Percentiles rank a stretch among this genome's conserved stretches.
Conservation (phyloP, 1,140 invertebrate genomes). For the Lepidotrigona ventralis region DNA sequence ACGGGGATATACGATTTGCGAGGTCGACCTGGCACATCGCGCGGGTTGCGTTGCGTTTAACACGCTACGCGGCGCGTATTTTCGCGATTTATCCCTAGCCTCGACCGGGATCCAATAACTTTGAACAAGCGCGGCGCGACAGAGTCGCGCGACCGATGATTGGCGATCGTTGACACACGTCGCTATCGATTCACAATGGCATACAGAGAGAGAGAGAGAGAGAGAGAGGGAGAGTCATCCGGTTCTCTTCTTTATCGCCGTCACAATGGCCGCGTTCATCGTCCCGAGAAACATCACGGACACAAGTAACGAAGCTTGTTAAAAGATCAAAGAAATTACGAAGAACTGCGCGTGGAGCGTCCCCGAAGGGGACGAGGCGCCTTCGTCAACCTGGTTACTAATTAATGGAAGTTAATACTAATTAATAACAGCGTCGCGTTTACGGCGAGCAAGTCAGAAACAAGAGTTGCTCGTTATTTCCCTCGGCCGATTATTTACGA, state of each 20-base stretch:
- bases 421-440: slow-evolving; percentile 10
- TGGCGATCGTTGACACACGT: neutral
- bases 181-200: neutral
- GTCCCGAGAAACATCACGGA: neutral
- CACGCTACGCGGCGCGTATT: neutral
- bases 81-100: neutral
- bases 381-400: neutral
- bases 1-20: slow-evolving; percentile 9
- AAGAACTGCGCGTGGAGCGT: neutral
- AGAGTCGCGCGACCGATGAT: no score
- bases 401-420: slow-evolving; percentile 44
- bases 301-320: slow-evolving; percentile 30
- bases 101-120: neutral
- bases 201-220: neutral
- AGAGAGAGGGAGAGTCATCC: neutral
- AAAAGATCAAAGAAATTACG: slow-evolving; percentile 11
- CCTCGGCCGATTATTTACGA: neutral
- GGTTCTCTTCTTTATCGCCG: neutral
- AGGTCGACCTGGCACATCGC: no score
- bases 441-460: neutral
- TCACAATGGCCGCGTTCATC: slow-evolving; percentile 14
- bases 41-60: neutral
- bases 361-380: no score
- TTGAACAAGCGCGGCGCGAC: neutral
- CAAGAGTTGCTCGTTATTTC: slow-evolving; percentile 3